Conservation (phyloP, 2,113 vertebrate genomes). For the Arenaria interpres region DNA sequence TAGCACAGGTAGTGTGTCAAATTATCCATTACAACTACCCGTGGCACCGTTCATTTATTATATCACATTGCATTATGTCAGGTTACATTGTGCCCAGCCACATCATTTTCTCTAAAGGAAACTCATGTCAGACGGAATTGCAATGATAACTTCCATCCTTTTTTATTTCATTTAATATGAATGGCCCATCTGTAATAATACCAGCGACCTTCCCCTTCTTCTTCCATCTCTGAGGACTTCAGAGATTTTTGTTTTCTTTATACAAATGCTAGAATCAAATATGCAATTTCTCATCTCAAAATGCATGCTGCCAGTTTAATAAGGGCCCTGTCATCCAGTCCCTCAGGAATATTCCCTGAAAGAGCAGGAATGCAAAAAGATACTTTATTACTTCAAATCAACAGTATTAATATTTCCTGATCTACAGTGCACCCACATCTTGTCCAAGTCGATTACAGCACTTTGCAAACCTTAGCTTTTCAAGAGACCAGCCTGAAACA, state of each 20-base stretch:
- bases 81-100: not conserved
- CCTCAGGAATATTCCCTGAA: conserved; percentile 8
- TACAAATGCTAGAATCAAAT: conserved; percentile 4
- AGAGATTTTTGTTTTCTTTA: conserved; percentile 25
- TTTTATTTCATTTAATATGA: not conserved
- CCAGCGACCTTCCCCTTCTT: not conserved
- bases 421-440: not conserved
- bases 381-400: conserved; percentile 44
- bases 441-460: not conserved
- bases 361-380: conserved; percentile 18
- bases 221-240: not conserved
- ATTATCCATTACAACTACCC: not conserved
- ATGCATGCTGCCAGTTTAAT: conserved; percentile 51
- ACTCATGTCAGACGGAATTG: not conserved
- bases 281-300: conserved; percentile 13
- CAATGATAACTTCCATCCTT: not conserved
- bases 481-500: not conserved
- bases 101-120: not conserved
- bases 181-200: not conserved
- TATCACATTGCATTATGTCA: not conserved
- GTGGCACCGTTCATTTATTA: not conserved
- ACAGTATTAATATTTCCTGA: not conserved
- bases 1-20: not conserved
- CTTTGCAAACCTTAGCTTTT: not conserved
- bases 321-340: conserved; percentile 16